Evolutionary conservation across 2,797 vertebrate genomes (phyloP).

Genomic region (Syndactyla subalaris): DNA sequence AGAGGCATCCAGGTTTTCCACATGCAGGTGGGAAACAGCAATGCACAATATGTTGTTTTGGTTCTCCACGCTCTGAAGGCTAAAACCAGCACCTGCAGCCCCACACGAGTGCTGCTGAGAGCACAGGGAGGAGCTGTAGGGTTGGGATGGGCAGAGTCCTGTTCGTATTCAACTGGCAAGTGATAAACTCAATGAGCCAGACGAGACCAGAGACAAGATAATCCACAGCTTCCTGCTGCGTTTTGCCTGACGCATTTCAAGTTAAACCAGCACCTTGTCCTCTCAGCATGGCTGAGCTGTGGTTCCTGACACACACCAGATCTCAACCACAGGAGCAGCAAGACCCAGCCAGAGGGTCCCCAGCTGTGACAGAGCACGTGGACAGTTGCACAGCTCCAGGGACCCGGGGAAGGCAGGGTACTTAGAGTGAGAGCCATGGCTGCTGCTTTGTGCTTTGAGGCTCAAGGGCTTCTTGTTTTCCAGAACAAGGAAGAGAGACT

Average conservation of each 20-base stretch:
- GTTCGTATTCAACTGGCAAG: not conserved
- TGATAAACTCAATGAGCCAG: not conserved
- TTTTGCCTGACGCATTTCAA: not conserved
- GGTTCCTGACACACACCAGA: accelerated
- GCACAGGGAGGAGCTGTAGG: not conserved
- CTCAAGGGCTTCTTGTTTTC: not conserved
- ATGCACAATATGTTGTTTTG: accelerated
- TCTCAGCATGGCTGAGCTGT: not conserved
- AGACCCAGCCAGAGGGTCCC: accelerated
- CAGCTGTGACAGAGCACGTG: not conserved
- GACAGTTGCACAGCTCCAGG: not conserved
- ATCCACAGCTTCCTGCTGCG: not conserved
- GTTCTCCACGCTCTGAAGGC: accelerated
- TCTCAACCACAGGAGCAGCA: accelerated
- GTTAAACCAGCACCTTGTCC: not conserved
- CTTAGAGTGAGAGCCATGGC: accelerated
- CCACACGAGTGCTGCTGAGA: not conserved
- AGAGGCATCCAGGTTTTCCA: not conserved
- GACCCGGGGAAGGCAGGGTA: not conserved
- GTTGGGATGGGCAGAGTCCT: accelerated
- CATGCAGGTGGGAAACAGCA: accelerated
- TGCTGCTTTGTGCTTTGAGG: not conserved
- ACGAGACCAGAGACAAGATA: not conserved
- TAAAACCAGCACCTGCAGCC: not conserved
- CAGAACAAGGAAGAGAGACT: not conserved